Base-by-base conservation (phyloP, 1,140 invertebrate species). In the Bicyclus anynana region DNA sequence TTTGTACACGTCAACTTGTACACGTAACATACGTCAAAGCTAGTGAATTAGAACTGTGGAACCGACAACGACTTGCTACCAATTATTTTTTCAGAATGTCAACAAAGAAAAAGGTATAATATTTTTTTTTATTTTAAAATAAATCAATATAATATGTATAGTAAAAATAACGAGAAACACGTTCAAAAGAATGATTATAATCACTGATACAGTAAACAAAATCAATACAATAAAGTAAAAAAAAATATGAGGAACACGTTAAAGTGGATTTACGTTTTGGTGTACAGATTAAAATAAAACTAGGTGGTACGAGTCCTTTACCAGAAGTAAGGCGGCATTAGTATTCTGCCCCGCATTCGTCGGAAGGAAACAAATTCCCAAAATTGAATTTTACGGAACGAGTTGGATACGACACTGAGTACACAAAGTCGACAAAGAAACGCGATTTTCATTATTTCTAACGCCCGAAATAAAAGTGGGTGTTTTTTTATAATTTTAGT, bases 301-400 rank as follows among this genome's bases (percentile, higher is more conserved):
- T 44, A 44, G 40, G 40, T 44, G 16, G 16, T 17, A 14, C 13
- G 40, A 44, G 40, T 44, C 40, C 16, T 44, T 69, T 67, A 57
- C 54, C 61, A 66, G 64, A 67, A 77, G 65, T 73, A 71, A 72
- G 71, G 51, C 48, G 13, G 44, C 77, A 87, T 87, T 81, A 87
- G 83, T 87, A 87, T 87, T 87, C 84, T 62, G 72, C 55, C 56
- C 78, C 72, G 66, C 70, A 69, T 76, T 74, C 83, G 67, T 71
- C 75, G 74, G 70, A 76, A 83, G 84, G 82, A 86, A 83, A 87
- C 84, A 87, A 87, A 87, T 87, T 87, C 81, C 81, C 84, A 86
- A 87, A 87, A 87, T 87, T 87, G 84, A 87, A 87, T 87, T 87
- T 86, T 86, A 80, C 63, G 84, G 84, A 87, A 87, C 84, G 82